Percentiles rank a stretch among this genome's conserved stretches.
phyloP scores from a whole-genome alignment of 2,113 vertebrate genomes.

The Morone saxatilis region DNA sequence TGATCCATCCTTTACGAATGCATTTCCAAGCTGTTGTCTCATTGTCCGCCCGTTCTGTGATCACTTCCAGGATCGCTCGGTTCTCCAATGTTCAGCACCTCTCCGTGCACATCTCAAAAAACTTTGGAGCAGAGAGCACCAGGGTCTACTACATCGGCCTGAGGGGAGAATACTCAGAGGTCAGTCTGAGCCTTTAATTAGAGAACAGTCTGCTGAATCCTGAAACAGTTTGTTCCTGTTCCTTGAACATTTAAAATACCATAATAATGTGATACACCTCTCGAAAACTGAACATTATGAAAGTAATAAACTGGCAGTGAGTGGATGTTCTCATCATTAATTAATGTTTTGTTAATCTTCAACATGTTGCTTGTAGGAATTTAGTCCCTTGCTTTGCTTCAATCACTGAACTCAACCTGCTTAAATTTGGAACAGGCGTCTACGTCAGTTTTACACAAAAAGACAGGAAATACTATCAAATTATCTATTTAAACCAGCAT shows the following conservation, averaged over 20 bases:
- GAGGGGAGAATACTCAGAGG: constrained; percentile 94
- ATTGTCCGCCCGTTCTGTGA: neutral
- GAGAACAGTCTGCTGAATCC: neutral
- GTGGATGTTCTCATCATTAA: no score
- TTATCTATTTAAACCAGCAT: no score
- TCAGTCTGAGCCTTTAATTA: constrained; percentile 66
- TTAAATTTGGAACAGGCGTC: no score
- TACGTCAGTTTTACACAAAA: no score
- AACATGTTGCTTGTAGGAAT: no score
- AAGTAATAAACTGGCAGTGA: no score
- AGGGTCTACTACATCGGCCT: constrained; percentile 95
- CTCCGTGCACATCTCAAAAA: constrained; percentile 95
- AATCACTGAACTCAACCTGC: no score
- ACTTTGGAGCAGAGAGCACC: constrained; percentile 93
- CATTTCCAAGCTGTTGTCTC: neutral
- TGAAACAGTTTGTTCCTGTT: neutral
- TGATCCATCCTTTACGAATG: neutral
- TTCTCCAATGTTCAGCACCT: constrained; percentile 95
- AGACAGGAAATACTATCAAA: no score
- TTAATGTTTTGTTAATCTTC: no score
- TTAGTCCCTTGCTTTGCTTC: no score
- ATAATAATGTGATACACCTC: neutral
- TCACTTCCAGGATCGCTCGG: constrained; percentile 89
- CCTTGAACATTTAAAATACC: neutral
- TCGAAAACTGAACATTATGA: neutral